These are phyloP conservation scores for Choristoneura fumiferana DNA, from an alignment of 1,140 invertebrate species.

Conservation along the genomic window DNA sequence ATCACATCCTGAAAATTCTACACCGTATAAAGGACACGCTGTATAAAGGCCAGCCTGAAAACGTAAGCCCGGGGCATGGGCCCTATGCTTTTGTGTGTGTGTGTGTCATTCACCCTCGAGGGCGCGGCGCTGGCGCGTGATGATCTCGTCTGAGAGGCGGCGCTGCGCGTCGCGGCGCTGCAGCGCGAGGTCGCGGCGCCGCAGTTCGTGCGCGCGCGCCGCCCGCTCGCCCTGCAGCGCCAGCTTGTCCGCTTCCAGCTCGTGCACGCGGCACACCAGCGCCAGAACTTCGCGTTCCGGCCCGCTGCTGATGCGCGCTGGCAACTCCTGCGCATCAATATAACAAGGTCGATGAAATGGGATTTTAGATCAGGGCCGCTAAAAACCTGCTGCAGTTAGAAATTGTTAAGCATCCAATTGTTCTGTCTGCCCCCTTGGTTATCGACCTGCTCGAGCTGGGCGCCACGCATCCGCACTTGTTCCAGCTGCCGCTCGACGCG, in stretches of 20 bases:
- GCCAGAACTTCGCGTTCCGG: constrained; percentile 92
- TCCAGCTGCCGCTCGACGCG: constrained; percentile 89
- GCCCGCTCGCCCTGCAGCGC: constrained; percentile 92
- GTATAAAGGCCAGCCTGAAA: too few relatives aligned
- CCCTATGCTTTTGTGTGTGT: too few relatives aligned
- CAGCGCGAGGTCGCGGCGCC: constrained; percentile 89
- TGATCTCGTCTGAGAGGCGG: constrained; percentile 94
- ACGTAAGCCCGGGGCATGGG: too few relatives aligned
- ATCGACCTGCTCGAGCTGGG: constrained; percentile 89
- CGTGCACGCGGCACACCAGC: constrained; percentile 92
- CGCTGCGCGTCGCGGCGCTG: constrained; percentile 91
- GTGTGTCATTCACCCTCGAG: constrained; percentile 91
- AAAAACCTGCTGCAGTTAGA: too few relatives aligned
- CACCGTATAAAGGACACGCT: too few relatives aligned
- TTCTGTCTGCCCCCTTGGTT: constrained; percentile 83
- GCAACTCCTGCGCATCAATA: constrained; percentile 91
- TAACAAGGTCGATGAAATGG: too few relatives aligned
- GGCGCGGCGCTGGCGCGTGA: constrained; percentile 90
- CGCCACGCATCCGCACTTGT: constrained; percentile 85
- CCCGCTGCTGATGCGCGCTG: constrained; percentile 88
- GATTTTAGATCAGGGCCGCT: too few relatives aligned
- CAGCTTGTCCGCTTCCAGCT: constrained; percentile 94
- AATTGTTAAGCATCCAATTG: too few relatives aligned
- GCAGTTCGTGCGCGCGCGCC: constrained; percentile 90
- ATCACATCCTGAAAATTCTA: too few relatives aligned